Evolutionary conservation across 2,797 vertebrate genomes (phyloP).

Genomic region (Phoebastria nigripes): DNA sequence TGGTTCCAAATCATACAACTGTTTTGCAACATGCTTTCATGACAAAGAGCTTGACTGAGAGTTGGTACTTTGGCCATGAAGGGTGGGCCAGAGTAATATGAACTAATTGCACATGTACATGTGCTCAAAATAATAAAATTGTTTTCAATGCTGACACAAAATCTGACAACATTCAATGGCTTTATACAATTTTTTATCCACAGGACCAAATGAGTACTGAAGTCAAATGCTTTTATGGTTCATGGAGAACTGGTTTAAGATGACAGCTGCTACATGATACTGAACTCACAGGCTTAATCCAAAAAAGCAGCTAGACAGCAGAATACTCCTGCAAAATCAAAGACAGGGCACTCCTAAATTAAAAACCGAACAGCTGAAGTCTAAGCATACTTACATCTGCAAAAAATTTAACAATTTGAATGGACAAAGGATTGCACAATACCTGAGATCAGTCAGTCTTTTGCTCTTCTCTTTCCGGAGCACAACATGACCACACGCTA

Average conservation of each 20-base stretch:
- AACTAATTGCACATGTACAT: background rate
- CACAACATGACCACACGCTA: fast-evolving
- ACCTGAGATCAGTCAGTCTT: background rate
- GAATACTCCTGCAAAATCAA: background rate
- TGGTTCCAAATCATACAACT: background rate
- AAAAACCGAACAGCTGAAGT: background rate
- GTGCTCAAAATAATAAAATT: background rate
- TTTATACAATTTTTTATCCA: background rate
- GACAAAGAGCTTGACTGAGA: background rate
- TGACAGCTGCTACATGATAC: background rate
- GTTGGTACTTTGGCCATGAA: background rate
- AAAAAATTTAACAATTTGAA: background rate
- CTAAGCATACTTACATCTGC: background rate
- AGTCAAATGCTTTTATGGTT: background rate
- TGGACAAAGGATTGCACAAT: background rate
- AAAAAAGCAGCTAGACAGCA: background rate
- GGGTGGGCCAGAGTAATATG: background rate
- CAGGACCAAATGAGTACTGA: background rate
- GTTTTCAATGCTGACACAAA: background rate
- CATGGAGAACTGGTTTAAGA: background rate
- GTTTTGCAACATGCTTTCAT: background rate
- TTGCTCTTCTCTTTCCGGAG: background rate
- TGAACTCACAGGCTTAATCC: background rate
- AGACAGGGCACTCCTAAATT: background rate
- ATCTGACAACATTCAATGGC: background rate